Conservation (phyloP, 1,140 invertebrate species). For the Drosophila auraria region DNA sequence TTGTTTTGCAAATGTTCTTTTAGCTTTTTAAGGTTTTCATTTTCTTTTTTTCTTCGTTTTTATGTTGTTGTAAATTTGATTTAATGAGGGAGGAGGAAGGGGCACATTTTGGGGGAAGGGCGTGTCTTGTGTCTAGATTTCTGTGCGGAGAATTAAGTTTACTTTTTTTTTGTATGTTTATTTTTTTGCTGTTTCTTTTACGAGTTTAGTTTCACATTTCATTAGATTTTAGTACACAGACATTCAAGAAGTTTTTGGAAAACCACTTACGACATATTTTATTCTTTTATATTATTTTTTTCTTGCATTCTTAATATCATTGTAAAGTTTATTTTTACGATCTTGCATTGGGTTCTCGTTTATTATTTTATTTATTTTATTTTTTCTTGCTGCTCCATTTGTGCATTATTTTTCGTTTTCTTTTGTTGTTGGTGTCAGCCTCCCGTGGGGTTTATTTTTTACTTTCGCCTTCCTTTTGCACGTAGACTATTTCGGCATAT, state of each 20-base stretch:
- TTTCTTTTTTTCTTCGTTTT: conserved; percentile 41
- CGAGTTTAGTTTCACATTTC: conserved; percentile 64
- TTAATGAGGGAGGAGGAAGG: conserved; percentile 59
- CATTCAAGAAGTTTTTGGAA: conserved; percentile 79
- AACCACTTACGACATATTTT: conserved; percentile 64
- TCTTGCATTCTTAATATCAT: conserved; percentile 49
- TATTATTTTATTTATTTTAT: conserved; percentile 13
- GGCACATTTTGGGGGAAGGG: conserved; percentile 33
- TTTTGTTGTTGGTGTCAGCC: conserved; percentile 49
- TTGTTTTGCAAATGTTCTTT: conserved; percentile 55
- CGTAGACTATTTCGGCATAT: conserved; percentile 88
- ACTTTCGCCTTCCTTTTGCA: conserved; percentile 70
- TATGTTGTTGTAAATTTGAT: conserved; percentile 74
- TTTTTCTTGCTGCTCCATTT: conserved; percentile 29
- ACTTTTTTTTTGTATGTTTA: conserved; percentile 27
- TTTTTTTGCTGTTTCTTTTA: conserved; percentile 43
- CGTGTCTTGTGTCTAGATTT: conserved; percentile 59
- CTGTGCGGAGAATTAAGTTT: conserved; percentile 64
- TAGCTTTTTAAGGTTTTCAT: conserved; percentile 46
- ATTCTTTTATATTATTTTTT: conserved; percentile 20
- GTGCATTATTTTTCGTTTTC: conserved; percentile 28
- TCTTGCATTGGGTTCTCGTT: conserved; percentile 60
- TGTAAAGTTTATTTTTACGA: conserved; percentile 53
- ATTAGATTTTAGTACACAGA: conserved; percentile 72
- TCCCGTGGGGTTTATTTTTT: conserved; percentile 68